phyloP scores from a whole-genome alignment of 2,113 vertebrate species.

The Gallinago media region DNA sequence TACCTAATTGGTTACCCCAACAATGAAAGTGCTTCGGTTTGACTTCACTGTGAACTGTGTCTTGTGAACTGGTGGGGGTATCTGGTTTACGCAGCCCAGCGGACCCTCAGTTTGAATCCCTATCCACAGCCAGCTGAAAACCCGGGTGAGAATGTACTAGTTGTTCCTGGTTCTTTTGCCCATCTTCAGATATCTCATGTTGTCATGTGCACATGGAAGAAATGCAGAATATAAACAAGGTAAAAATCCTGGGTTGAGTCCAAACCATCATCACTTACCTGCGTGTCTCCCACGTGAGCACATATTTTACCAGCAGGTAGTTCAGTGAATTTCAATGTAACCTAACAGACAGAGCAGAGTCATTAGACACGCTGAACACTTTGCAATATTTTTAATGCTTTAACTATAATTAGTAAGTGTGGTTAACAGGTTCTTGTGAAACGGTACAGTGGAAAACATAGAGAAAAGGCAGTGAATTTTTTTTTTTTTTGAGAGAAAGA shows the following conservation, averaged over 20 bases:
- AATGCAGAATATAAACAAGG: neutral
- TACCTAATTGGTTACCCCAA: neutral
- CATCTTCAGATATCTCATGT: neutral
- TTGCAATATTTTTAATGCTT: neutral
- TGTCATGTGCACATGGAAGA: neutral
- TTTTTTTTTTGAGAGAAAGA: neutral
- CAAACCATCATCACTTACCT: neutral
- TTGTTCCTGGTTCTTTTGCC: neutral
- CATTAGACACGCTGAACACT: neutral
- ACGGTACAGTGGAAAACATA: conserved; percentile 6
- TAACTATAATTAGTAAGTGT: conserved; percentile 17
- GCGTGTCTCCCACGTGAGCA: neutral
- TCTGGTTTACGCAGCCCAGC: neutral
- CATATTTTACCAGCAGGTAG: neutral
- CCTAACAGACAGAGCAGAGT: conserved; percentile 24
- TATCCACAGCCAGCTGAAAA: neutral
- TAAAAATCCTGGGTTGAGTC: neutral
- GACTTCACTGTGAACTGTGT: neutral
- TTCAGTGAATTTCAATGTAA: neutral
- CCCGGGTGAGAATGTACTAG: neutral
- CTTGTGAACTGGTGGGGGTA: neutral
- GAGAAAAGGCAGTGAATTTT: neutral
- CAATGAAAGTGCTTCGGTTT: neutral
- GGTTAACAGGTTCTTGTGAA: conserved; percentile 23
- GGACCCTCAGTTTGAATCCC: neutral